Base-by-base conservation (phyloP, 92 coral and sea anemone species). In the Epizoanthus rinbou region DNA sequence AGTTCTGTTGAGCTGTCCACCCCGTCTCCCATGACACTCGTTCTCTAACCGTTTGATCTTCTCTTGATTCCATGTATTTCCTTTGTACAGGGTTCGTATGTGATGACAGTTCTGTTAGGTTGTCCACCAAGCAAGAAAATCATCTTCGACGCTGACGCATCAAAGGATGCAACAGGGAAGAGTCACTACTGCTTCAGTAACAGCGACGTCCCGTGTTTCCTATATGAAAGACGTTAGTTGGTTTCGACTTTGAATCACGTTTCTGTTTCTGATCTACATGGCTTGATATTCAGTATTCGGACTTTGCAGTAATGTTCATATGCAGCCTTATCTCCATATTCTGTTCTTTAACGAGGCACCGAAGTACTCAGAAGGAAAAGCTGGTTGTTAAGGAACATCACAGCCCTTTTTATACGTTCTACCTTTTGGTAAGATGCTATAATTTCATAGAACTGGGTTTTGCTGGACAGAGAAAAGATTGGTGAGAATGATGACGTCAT, bases 1-100 rank as follows among this genome's bases (percentile, higher is more conserved):
- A 21, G 89, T 94, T 25, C 72, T 88, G 35, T 90, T 96, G 21
- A 98, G 99, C 18, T 96, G 98, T 80, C 99, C 99, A 25, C 95
- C 92, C 50, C 50, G 47, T 41, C 47, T 41, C 47, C 6, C 47
- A 41, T 8, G 47, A n/a, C n/a, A n/a, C n/a, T n/a, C n/a, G n/a
- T n/a, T n/a, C n/a, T n/a, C n/a, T n/a, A n/a, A n/a, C n/a, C n/a
- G n/a, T n/a, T n/a, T n/a, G n/a, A n/a, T 63, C 28, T 43, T 63
- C 8, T 2, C 22, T 8, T 24, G 28, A 63, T 63, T 8, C 14
- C 9, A 24, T 63, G 24, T 28, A 16, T 21, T 5, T 21, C 56
- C 22, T 23, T 79, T 8, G 25, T 35, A 54, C 47, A 96, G 99
- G 98, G 96, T 31, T 86, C 94, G 3, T 89, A 91, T 60, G 89